Evolutionary conservation across 2,113 vertebrate species (phyloP), one percentile per base, ranked within the genome.

Genomic region (Nannobrachium achirus): DNA sequence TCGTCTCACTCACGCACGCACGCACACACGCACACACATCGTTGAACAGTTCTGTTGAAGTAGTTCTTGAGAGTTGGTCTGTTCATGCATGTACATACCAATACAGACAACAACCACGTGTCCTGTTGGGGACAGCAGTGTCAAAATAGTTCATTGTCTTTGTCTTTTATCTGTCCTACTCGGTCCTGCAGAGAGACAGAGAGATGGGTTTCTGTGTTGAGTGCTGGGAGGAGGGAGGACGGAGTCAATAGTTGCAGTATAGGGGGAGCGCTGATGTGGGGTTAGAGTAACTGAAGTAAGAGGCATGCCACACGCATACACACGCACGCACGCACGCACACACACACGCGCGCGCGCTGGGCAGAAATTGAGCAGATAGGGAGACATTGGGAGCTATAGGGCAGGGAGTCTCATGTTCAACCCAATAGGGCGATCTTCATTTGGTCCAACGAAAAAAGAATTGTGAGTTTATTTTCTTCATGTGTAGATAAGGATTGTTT

Each of bases 1-100:
- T 84, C 78, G 80, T 82, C 61, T 40, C 40, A 75, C 79, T 11
- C 52, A 59, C 78, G n/a, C 25, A 44, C 40, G 13, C 56, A 42
- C 56, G 7, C 56, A 75, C 85, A 81, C 78, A 73, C 80, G 78
- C 75, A 46, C 44, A 73, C 63, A 72, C 58, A 70, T 83, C 66
- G 19, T 65, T 65, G 41, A 74, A 82, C 63, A 70, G 60, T 68
- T 70, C 75, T 33, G 25, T 33, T n/a, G n/a, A n/a, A 33, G 69
- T 75, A 63, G 63, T 48, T 53, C 74, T 63, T 75, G 57, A 56
- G n/a, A 63, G 58, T 50, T 63, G 25, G 10, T 78, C 71, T 62
- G 57, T 25, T 68, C 75, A 86, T 85, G 86, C 79, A 73, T 50
- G 56, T 63, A 60, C 62, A 64, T n/a, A 72, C 56, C 49, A 53